Base-by-base conservation (phyloP, 2,113 vertebrate species). In the Calidris pugnax region DNA sequence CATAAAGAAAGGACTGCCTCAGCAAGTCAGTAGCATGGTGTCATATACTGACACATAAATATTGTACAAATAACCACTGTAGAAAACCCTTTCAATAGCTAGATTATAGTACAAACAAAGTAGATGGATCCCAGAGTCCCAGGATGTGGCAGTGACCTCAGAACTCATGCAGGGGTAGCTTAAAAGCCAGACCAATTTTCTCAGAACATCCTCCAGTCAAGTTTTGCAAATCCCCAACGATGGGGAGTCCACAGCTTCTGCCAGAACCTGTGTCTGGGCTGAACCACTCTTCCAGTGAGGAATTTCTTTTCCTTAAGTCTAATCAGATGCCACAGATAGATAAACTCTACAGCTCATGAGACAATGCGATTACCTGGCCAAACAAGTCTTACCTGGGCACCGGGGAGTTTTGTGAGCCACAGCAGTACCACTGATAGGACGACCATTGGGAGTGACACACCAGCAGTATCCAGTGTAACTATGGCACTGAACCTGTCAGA, bases 391-490 rank as follows among this genome's bases (percentile, higher is more conserved):
- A 99, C 99, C 99, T 91, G 99, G 99, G 82, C 99, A 99, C 53
- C 98, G 96, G 23, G 99, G 99, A n/a, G 99, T 99, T 98, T 99
- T 99, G 98, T 99, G 99, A 92, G 99, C 99, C 96, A 99, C 99
- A 6, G 99, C 99, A 16, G 99, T 99, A 91, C 99, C 99, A 17
- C 99, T 99, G 97, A 99, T 98, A 22, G 99, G 99, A 78, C 99
- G 98, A 12, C 99, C 99, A 8, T 98, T 99, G 81, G 99, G 98
- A 7, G 99, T 99, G 81, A 99, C 99, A 50, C 99, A 99, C 99
- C 99, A 99, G 93, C 99, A 99, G 97, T 99, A 99, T 37, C 99
- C 99, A 8, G 99, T 99, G 97, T 99, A 99, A 97, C 99, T 99
- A 85, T 99, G 99, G 92, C 99, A 99, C 96, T 99, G 99, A 86